phyloP scores from a whole-genome alignment of 35 echinoderm and acorn worm genomes.

The Eucidaris tribuloides region DNA sequence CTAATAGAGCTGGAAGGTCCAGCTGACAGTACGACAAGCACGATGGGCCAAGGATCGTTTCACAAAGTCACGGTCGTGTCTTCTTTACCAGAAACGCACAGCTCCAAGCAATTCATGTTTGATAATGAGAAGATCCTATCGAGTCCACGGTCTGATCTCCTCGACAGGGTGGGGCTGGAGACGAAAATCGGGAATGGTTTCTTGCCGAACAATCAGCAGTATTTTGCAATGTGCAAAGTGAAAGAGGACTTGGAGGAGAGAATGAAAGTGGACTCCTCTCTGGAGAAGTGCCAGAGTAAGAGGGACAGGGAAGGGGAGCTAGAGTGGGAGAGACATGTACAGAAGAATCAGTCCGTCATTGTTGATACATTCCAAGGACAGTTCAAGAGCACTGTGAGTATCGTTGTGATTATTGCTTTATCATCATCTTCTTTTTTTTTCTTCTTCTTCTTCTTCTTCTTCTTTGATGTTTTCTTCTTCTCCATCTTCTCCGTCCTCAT shows the following conservation, averaged over 20 bases:
- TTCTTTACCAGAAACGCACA: neutral
- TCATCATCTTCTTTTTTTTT: no score
- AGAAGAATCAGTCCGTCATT: conserved; percentile 76
- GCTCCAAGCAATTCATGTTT: conserved; percentile 5
- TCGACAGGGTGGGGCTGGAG: conserved; percentile 5
- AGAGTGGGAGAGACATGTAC: conserved; percentile 79
- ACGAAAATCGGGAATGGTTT: conserved; percentile 22
- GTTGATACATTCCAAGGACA: conserved; percentile 97
- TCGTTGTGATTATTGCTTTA: no score
- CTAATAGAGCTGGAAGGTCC: conserved; percentile 43
- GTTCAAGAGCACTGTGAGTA: conserved; percentile 98
- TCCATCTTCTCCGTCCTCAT: no score
- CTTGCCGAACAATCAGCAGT: conserved; percentile 81
- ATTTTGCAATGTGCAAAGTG: conserved; percentile 25
- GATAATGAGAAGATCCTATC: neutral
- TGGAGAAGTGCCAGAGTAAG: neutral
- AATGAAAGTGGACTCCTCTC: conserved; percentile 24
- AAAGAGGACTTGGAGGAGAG: conserved; percentile 11
- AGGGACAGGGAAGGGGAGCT: conserved; percentile 56
- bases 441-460: no score
- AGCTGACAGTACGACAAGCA: conserved; percentile 16
- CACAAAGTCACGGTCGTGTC: neutral
- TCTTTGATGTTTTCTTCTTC: no score
- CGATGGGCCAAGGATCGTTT: neutral
- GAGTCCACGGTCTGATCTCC: neutral